Evolutionary conservation across 2,797 vertebrate species (phyloP).

Genomic region (Anas flavirostris): DNA sequence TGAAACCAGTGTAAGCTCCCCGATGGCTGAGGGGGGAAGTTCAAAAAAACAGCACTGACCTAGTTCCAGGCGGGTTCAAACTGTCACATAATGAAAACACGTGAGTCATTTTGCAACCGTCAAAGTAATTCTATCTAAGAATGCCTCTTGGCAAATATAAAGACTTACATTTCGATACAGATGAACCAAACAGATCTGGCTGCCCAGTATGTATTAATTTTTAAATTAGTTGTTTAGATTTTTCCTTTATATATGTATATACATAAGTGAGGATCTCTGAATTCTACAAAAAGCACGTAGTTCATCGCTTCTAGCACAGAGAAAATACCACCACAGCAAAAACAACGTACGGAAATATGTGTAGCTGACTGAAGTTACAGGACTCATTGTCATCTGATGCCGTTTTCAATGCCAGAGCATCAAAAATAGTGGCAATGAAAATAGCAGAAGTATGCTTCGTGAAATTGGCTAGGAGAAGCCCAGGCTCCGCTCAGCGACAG

Average conservation of each 20-base stretch:
- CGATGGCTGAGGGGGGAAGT: not conserved
- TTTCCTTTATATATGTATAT: too few relatives aligned
- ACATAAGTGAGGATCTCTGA: not conserved
- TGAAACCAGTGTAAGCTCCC: conserved; percentile 34
- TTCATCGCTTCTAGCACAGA: not conserved
- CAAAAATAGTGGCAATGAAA: not conserved
- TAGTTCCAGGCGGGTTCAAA: conserved; percentile 65
- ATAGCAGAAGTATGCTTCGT: not conserved
- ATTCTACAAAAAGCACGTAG: not conserved
- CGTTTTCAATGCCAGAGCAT: not conserved
- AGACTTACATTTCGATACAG: not conserved
- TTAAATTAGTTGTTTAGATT: too few relatives aligned
- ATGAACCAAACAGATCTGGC: not conserved
- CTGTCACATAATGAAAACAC: conserved; percentile 52
- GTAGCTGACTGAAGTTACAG: not conserved
- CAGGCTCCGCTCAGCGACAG: rapidly evolving
- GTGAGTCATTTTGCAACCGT: conserved; percentile 58
- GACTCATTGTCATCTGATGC: not conserved
- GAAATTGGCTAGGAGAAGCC: not conserved
- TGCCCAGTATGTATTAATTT: not conserved
- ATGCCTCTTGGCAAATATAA: conserved; percentile 46
- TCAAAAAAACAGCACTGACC: conserved; percentile 32
- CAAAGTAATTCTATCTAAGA: conserved; percentile 56
- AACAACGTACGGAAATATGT: rapidly evolving
- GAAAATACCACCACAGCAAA: not conserved